These are phyloP conservation scores for Electrophaes corylata DNA, from an alignment of 2,888 invertebrate species.

Conservation along the genomic window DNA sequence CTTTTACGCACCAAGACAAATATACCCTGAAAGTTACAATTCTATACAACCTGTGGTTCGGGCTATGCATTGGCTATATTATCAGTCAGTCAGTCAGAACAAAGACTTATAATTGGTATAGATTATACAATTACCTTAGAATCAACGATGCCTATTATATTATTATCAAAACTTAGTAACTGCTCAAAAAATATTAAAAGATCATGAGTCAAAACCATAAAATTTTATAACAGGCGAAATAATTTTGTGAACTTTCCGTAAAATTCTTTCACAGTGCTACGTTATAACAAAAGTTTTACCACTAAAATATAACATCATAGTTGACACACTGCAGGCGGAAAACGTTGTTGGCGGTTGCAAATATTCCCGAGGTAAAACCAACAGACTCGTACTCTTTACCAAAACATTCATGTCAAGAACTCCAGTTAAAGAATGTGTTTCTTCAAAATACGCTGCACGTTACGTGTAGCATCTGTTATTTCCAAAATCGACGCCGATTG, in stretches of 20 bases:
- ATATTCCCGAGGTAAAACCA: constrained; percentile 53
- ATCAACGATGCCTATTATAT: too few relatives aligned
- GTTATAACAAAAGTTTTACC: constrained; percentile 25
- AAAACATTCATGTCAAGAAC: constrained; percentile 55
- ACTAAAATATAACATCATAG: constrained; percentile 33
- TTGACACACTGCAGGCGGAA: constrained; percentile 39
- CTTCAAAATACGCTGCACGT: not conserved
- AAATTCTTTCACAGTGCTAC: constrained; percentile 13
- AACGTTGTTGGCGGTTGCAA: constrained; percentile 42
- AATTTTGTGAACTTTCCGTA: too few relatives aligned
- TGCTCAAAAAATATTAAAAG: not conserved
- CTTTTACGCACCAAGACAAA: too few relatives aligned
- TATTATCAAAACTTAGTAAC: not conserved
- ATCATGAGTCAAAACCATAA: constrained; percentile 1
- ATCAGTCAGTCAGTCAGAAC: too few relatives aligned
- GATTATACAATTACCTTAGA: too few relatives aligned
- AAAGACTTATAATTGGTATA: too few relatives aligned
- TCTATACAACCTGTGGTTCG: too few relatives aligned
- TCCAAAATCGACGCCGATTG: too few relatives aligned
- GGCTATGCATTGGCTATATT: too few relatives aligned
- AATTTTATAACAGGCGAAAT: not conserved
- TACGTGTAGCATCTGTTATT: not conserved
- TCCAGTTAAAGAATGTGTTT: constrained; percentile 28
- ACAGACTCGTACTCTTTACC: constrained; percentile 51
- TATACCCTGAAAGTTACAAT: too few relatives aligned